phyloP scores from a whole-genome alignment of 1,140 invertebrate genomes.

The Capitella teleta region DNA sequence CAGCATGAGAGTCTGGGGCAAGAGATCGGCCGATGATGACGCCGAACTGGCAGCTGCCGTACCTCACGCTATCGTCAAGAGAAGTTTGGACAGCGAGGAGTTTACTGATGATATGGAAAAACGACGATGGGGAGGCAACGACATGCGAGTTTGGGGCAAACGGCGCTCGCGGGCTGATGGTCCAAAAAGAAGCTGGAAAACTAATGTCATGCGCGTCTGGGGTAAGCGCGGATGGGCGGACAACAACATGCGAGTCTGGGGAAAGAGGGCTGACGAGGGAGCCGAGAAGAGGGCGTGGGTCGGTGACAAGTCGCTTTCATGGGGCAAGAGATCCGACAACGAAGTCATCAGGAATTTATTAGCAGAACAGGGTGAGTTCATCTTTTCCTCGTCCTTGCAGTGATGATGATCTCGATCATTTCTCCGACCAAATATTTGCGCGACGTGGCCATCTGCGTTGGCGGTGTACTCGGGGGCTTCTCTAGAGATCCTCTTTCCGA shows the following conservation, averaged over 20 bases:
- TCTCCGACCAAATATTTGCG: too few species aligned
- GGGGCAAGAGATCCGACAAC: conserved; percentile 9
- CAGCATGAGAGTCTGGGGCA: conserved; percentile 8
- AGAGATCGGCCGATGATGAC: background rate
- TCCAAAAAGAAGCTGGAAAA: conserved; percentile 6
- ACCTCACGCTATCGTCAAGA: too few species aligned
- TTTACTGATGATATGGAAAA: conserved; percentile 1
- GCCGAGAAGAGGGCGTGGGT: conserved; percentile 4
- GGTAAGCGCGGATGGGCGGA: conserved; percentile 1
- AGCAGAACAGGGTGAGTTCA: too few species aligned
- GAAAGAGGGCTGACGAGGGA: conserved; percentile 2
- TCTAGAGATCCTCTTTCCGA: too few species aligned
- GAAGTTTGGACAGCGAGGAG: background rate
- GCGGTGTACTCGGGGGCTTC: too few species aligned
- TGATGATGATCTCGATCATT: too few species aligned
- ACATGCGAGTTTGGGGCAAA: conserved; percentile 11
- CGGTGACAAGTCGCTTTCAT: background rate
- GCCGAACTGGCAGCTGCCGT: too few species aligned
- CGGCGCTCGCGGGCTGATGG: background rate
- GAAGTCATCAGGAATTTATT: too few species aligned
- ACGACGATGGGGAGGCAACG: conserved; percentile 7
- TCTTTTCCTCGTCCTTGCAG: too few species aligned
- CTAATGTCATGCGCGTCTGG: conserved; percentile 4
- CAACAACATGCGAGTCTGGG: conserved; percentile 8
- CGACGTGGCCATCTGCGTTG: too few species aligned